A percentile compares a stretch with the other conserved stretches of the same genome.
These are phyloP conservation scores for Falco concolor DNA, from an alignment of 2,797 vertebrate genomes.

Conservation along the genomic window DNA sequence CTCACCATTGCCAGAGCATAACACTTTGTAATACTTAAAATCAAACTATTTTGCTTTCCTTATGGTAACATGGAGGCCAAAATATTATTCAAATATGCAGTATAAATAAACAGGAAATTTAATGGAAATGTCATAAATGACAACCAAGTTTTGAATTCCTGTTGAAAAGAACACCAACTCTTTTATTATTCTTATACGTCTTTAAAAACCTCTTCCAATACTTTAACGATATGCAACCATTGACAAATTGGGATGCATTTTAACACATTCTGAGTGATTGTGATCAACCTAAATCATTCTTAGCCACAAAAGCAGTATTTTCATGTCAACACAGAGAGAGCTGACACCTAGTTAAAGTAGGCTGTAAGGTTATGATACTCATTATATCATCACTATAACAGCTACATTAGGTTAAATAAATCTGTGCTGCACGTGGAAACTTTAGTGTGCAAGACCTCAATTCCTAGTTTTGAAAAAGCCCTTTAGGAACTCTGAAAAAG, in stretches of 20 bases:
- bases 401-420: neutral
- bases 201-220: neutral
- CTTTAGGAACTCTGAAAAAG: neutral
- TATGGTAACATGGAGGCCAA: neutral
- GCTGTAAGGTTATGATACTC: neutral
- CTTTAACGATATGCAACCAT: neutral
- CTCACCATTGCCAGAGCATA: neutral
- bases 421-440: neutral
- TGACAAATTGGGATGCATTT: neutral
- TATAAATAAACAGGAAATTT: neutral
- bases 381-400: neutral
- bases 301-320: neutral
- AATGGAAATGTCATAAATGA: neutral
- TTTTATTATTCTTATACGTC: rapidly evolving
- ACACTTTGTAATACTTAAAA: neutral
- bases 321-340: neutral
- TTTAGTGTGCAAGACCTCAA: neutral
- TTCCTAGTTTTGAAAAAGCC: neutral
- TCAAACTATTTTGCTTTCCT: neutral
- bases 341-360: neutral
- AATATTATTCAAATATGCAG: neutral
- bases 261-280: neutral
- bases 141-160: neutral
- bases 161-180: neutral
- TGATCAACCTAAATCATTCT: neutral